Conservation (phyloP, 2,113 vertebrate species). For the Callopanchax toddi region DNA sequence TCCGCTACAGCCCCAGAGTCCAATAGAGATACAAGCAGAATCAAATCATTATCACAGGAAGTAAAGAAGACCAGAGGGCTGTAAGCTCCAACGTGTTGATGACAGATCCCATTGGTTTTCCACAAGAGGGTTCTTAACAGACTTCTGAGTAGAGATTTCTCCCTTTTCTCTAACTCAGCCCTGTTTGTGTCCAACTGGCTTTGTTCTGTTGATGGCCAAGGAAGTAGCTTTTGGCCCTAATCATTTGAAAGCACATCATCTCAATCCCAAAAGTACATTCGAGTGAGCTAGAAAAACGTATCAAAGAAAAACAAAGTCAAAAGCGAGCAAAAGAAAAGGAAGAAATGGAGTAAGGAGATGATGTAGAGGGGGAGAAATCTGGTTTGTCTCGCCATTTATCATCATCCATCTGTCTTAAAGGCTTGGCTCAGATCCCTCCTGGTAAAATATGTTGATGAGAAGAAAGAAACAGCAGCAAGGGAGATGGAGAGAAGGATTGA, state of each 20-base stretch:
- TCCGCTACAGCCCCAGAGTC: constrained; percentile 33
- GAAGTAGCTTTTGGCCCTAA: constrained; percentile 56
- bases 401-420: constrained; percentile 64
- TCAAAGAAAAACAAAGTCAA: constrained; percentile 63
- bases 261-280: constrained; percentile 44
- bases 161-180: constrained; percentile 12
- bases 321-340: constrained; percentile 40
- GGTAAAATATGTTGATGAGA: constrained; percentile 61
- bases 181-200: constrained; percentile 43
- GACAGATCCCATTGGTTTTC: constrained; percentile 31
- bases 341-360: constrained; percentile 13
- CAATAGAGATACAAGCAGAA: constrained; percentile 39
- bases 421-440: constrained; percentile 59
- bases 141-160: constrained; percentile 26
- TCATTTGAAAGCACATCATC: constrained; percentile 54
- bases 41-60: constrained; percentile 44
- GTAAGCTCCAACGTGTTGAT: constrained; percentile 38
- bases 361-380: constrained; percentile 32
- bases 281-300: constrained; percentile 57
- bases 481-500: constrained; percentile 62
- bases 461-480: constrained; percentile 37
- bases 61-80: constrained; percentile 26
- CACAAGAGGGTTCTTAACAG: constrained; percentile 25
- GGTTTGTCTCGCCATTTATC: constrained; percentile 57
- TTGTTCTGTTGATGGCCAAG: constrained; percentile 53